These are phyloP conservation scores for Leucoraja erinaceus DNA, from an alignment of 2,113 vertebrate species.

Conservation along the genomic window DNA sequence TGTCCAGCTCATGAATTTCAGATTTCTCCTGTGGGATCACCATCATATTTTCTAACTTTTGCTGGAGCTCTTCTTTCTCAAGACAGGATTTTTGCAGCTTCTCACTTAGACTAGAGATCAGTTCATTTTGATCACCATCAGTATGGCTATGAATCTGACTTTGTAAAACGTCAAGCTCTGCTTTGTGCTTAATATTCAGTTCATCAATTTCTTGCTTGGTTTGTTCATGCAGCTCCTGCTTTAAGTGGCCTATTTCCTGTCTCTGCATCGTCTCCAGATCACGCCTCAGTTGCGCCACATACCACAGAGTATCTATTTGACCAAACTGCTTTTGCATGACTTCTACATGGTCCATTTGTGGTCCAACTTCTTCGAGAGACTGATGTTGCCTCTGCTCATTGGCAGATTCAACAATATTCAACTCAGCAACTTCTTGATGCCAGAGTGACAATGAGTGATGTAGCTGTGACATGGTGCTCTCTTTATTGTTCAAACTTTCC, in stretches of 20 bases:
- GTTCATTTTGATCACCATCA: conserved; percentile 43
- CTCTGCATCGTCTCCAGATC: conserved; percentile 54
- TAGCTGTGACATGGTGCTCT: conserved; percentile 42
- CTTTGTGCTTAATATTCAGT: conserved; percentile 45
- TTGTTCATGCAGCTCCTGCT: conserved; percentile 41
- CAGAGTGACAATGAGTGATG: conserved; percentile 45
- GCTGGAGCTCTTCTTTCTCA: conserved; percentile 45
- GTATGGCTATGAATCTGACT: conserved; percentile 37
- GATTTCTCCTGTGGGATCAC: conserved; percentile 51
- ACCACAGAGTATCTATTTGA: conserved; percentile 40
- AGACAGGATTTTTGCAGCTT: conserved; percentile 45
- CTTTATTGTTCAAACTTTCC: conserved; percentile 40
- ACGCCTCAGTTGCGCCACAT: conserved; percentile 51
- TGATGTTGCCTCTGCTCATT: background rate
- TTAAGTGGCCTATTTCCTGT: conserved; percentile 42
- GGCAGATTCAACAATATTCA: conserved; percentile 40
- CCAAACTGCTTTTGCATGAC: background rate
- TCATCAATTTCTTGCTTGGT: conserved; percentile 36
- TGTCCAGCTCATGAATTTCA: conserved; percentile 52
- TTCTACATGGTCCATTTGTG: conserved; percentile 6
- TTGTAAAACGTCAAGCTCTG: conserved; percentile 45
- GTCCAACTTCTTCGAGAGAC: background rate
- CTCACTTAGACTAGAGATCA: conserved; percentile 48
- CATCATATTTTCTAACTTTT: conserved; percentile 55
- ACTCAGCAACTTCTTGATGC: conserved; percentile 45